Conservation (phyloP, 2,113 vertebrate genomes). For the Petromus typicus region DNA sequence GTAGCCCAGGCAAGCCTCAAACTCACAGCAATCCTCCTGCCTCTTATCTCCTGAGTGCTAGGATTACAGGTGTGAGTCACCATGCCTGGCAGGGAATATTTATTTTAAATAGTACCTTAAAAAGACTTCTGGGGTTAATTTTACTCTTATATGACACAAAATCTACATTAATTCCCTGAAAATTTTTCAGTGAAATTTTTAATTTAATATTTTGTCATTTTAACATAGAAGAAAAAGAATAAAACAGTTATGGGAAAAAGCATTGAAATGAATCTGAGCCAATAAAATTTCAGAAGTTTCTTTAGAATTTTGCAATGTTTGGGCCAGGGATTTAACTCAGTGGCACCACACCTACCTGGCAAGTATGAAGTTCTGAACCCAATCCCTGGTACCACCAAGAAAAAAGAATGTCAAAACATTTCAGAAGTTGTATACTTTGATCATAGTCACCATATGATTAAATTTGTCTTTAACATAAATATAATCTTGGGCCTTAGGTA, state of each 20-base stretch:
- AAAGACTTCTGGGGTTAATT: slow-evolving; percentile 4
- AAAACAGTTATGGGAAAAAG: slow-evolving; percentile 11
- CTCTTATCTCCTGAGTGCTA: no score
- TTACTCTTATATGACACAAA: slow-evolving; percentile 16
- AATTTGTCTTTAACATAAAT: slow-evolving; percentile 32
- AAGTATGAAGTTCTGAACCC: no score
- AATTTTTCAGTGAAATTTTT: slow-evolving; percentile 9
- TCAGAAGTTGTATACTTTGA: not conserved
- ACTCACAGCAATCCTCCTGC: no score
- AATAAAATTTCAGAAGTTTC: not conserved
- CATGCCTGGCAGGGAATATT: not conserved
- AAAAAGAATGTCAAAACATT: not conserved
- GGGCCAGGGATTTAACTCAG: no score
- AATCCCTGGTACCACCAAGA: no score
- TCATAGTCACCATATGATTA: slow-evolving; percentile 12
- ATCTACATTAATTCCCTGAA: slow-evolving; percentile 13
- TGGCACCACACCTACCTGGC: no score
- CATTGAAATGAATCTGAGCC: slow-evolving; percentile 37
- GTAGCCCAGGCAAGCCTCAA: no score
- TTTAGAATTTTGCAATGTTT: not conserved
- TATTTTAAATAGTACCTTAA: slow-evolving; percentile 11
- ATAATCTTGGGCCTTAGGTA: not conserved
- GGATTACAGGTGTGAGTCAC: no score
- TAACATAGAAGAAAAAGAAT: slow-evolving; percentile 46
- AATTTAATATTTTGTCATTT: not conserved